phyloP scores from a whole-genome alignment of 2,888 invertebrate species.

The Caenorhabditis sp. region DNA sequence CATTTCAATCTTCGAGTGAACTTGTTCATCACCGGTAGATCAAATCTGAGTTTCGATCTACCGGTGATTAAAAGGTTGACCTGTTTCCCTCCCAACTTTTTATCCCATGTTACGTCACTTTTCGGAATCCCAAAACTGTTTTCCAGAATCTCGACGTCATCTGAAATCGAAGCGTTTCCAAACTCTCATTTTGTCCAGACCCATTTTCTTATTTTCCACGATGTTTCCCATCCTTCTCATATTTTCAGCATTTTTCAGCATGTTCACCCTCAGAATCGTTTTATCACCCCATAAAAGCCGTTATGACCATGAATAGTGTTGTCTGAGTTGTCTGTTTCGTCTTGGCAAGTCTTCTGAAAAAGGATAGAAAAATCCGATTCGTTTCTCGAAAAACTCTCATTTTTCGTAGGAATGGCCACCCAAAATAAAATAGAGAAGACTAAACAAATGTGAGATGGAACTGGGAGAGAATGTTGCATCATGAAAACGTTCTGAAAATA shows the following conservation, averaged over 20 bases:
- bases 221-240: neutral
- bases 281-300: constrained; percentile 28
- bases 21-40: no score
- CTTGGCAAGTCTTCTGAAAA: constrained; percentile 9
- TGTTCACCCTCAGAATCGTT: constrained; percentile 29
- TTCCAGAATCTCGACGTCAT: neutral
- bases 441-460: constrained; percentile 8
- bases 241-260: constrained; percentile 8
- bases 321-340: constrained; percentile 1
- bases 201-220: neutral
- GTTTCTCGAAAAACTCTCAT: neutral
- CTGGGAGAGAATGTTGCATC: constrained; percentile 14
- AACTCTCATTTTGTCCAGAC: neutral
- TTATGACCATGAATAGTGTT: constrained; percentile 15
- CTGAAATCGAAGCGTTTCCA: neutral
- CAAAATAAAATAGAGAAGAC: constrained; percentile 5
- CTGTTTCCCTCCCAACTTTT: no score
- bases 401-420: neutral
- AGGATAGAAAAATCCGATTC: neutral
- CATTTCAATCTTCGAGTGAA: no score
- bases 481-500: constrained; percentile 5
- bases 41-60: no score
- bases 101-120: neutral
- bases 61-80: no score
- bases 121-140: neutral